Evolutionary conservation across 2,888 invertebrate genomes (phyloP).

Genomic region (Drosophila testacea): DNA sequence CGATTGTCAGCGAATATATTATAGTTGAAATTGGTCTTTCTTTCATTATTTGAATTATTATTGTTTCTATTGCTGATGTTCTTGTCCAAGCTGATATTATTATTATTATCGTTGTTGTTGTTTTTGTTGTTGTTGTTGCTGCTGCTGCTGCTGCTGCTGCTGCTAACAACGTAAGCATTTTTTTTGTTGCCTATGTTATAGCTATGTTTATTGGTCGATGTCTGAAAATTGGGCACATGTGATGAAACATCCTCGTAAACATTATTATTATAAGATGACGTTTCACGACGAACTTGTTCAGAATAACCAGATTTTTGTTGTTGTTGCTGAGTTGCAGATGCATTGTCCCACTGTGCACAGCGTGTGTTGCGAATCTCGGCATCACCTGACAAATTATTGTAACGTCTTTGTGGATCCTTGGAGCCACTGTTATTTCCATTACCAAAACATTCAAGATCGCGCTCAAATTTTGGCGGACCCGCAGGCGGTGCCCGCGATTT

Average conservation of each 20-base stretch:
- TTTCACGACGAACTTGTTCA: neutral
- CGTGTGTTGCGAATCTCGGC: conserved; percentile 28
- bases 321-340: neutral
- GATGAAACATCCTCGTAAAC: conserved; percentile 8
- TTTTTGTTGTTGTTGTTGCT: neutral
- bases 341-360: conserved; percentile 14
- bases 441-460: too few relatives aligned
- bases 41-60: neutral
- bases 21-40: neutral
- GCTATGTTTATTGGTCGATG: neutral
- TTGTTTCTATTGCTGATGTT: neutral
- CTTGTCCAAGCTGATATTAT: neutral
- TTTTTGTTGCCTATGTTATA: neutral
- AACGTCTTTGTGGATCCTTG: conserved; percentile 3
- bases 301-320: neutral
- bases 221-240: conserved; percentile 14
- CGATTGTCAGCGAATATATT: neutral
- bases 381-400: neutral
- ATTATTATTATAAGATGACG: neutral
- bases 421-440: too few relatives aligned
- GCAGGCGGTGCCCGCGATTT: neutral
- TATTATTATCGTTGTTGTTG: neutral
- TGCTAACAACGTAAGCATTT: too few relatives aligned
- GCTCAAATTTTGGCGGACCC: neutral
- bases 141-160: too few relatives aligned